Percentiles rank a stretch among this genome's conserved stretches.
phyloP scores from a whole-genome alignment of 2,113 vertebrate species.

The Phycodurus eques region DNA sequence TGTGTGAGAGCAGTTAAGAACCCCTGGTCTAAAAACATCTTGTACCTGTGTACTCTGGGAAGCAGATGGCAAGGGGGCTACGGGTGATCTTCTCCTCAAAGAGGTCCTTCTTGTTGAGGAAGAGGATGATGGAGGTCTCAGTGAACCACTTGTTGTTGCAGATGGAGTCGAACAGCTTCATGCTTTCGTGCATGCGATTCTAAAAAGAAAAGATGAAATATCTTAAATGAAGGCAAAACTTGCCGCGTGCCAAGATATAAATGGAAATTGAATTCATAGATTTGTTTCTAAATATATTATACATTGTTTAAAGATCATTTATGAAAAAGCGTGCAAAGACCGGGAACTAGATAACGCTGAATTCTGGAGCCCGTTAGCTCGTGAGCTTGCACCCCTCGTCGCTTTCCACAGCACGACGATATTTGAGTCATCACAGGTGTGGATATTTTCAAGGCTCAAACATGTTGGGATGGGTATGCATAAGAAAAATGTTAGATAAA shows the following conservation, averaged over 20 bases:
- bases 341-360: no score
- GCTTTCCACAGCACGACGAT: no score
- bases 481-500: no score
- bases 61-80: slow-evolving; percentile 93
- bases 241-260: background rate
- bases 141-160: slow-evolving; percentile 99
- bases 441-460: no score
- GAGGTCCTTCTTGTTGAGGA: slow-evolving; percentile 99
- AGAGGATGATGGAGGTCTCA: slow-evolving; percentile 98
- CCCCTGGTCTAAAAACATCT: background rate
- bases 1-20: background rate
- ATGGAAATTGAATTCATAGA: no score
- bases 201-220: slow-evolving; percentile 40
- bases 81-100: slow-evolving; percentile 97
- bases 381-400: no score
- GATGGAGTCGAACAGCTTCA: slow-evolving; percentile 99
- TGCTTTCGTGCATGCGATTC: slow-evolving; percentile 99
- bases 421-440: no score
- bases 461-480: no score
- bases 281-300: no score
- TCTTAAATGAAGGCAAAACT: background rate
- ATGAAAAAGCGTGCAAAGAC: no score
- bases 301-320: no score
- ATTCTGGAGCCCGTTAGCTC: no score
- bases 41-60: slow-evolving; percentile 91